Conservation (phyloP, 2,797 vertebrate species). For the Megalops cyprinoides region DNA sequence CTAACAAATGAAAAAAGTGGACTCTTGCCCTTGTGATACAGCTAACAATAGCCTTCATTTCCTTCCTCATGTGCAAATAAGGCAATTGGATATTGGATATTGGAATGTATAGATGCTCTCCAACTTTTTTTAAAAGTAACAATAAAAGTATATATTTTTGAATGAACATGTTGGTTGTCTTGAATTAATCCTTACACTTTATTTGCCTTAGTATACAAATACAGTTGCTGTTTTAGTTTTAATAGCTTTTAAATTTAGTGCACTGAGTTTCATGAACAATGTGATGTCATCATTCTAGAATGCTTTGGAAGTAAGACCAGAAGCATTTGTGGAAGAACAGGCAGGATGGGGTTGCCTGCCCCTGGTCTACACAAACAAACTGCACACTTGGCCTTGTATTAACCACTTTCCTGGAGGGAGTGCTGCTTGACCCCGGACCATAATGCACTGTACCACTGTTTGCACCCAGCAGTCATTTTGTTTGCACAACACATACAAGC, state of each 20-base stretch:
- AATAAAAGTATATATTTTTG: too few species aligned
- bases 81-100: too few species aligned
- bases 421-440: neutral
- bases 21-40: too few species aligned
- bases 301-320: neutral
- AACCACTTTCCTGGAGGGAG: constrained; percentile 15
- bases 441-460: neutral
- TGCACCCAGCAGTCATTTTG: neutral
- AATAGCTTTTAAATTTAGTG: neutral
- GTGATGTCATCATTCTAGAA: neutral
- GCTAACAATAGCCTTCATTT: too few species aligned
- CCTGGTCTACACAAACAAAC: neutral
- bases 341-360: neutral
- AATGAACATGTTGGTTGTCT: too few species aligned
- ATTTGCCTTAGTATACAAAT: too few species aligned
- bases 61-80: too few species aligned
- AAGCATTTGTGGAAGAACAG: neutral
- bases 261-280: neutral
- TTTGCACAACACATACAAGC: constrained; percentile 14
- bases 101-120: too few species aligned
- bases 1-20: too few species aligned
- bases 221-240: neutral
- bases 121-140: too few species aligned
- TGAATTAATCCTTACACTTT: too few species aligned
- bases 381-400: neutral